A percentile compares a stretch with the other conserved stretches of the same genome.
These are phyloP conservation scores for Clarias batrachus DNA, from an alignment of 2,113 vertebrate genomes.

Conservation along the genomic window DNA sequence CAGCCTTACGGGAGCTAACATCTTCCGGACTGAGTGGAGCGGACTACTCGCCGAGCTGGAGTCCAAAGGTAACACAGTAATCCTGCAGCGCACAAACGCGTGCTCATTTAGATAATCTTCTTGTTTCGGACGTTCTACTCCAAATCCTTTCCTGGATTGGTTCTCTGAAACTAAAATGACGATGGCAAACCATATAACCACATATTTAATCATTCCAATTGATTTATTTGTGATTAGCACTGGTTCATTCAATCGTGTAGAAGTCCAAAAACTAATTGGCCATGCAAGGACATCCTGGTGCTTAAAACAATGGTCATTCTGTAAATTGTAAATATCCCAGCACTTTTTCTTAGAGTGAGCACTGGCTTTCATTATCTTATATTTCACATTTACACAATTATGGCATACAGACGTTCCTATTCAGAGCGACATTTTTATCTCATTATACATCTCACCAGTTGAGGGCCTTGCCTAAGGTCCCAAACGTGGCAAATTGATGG, in stretches of 20 bases:
- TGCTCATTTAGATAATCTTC: not conserved
- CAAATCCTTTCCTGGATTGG: not conserved
- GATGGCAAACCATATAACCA: not conserved
- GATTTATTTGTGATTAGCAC: not conserved
- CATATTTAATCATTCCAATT: too few relatives aligned
- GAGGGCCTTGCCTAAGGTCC: too few relatives aligned
- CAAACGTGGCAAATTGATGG: too few relatives aligned
- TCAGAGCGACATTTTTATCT: too few relatives aligned
- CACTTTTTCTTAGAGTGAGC: not conserved
- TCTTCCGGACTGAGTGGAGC: slow-evolving; percentile 90
- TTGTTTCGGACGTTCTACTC: not conserved
- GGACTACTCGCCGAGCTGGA: slow-evolving; percentile 84
- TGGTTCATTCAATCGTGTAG: not conserved
- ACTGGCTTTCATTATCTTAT: not conserved
- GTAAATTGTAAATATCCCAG: not conserved
- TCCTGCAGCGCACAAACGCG: too few relatives aligned
- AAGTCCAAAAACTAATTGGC: not conserved
- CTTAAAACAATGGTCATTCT: not conserved
- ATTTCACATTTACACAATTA: not conserved
- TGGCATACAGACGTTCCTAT: too few relatives aligned
- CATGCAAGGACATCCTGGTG: not conserved
- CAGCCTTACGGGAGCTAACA: slow-evolving; percentile 89
- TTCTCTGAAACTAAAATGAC: not conserved
- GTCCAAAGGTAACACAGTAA: slow-evolving; percentile 68
- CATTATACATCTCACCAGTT: too few relatives aligned